Conservation (phyloP, 2,797 vertebrate species). For the Ficedula albicollis region DNA sequence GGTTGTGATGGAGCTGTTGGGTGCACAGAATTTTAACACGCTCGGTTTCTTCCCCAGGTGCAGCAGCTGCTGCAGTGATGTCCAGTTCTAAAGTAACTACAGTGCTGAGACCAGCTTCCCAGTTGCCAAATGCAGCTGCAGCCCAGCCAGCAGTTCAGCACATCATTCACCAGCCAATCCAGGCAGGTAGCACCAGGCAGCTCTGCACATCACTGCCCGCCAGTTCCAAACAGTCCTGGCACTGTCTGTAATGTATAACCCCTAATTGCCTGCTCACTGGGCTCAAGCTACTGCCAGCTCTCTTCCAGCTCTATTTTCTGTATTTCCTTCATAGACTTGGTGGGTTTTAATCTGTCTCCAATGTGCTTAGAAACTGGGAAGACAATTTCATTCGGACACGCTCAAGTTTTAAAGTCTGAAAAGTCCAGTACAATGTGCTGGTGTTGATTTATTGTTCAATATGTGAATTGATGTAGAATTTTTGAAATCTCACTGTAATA, state of each 20-base stretch:
- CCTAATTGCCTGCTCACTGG: not conserved
- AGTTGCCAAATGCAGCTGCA: slow-evolving; percentile 83
- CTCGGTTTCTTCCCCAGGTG: slow-evolving; percentile 78
- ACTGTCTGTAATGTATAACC: not conserved
- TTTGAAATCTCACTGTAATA: not conserved
- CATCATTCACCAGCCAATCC: slow-evolving; percentile 95
- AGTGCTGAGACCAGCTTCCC: slow-evolving; percentile 90
- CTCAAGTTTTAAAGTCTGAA: not conserved
- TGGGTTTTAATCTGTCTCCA: not conserved
- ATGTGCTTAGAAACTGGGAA: not conserved
- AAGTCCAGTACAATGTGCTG: rapidly evolving
- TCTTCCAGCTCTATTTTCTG: not conserved
- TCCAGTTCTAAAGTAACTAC: slow-evolving; percentile 94
- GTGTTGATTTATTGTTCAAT: not conserved
- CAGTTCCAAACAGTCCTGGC: not conserved
- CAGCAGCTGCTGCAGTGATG: slow-evolving; percentile 96
- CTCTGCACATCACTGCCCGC: rapidly evolving
- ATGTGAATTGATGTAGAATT: not conserved
- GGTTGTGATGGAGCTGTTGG: rapidly evolving
- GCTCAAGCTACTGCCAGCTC: not conserved
- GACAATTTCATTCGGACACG: not conserved
- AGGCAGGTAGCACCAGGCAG: slow-evolving; percentile 76
- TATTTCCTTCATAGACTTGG: not conserved
- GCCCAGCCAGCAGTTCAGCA: slow-evolving; percentile 92
- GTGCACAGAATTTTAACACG: rapidly evolving